Base-by-base conservation (phyloP, 2,888 invertebrate genomes). In the Ochropleura leucogaster region DNA sequence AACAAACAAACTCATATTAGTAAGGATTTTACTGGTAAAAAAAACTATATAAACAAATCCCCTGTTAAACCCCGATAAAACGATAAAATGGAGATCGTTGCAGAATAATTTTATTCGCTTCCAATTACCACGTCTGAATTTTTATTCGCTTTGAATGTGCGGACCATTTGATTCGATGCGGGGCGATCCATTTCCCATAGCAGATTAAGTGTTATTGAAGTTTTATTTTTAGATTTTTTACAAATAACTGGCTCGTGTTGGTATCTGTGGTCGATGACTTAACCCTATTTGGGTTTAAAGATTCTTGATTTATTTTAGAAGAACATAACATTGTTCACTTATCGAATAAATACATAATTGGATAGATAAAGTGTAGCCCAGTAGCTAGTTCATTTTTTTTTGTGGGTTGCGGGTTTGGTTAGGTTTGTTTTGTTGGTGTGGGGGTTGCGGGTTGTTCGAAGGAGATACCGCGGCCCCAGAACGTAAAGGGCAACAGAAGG, bases 121-220 rank as follows among this genome's bases (percentile, higher is more conserved):
- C 59, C 79, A 51, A 70, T 47, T 71, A 46, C 40, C 16, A 30
- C 42, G 60, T 42, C 53, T 71, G 75, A 71, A n/a, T 79, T 79
- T 57, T 79, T 60, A 79, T 79, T 79, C 14, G 60, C 42, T 71
- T 75, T 30, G 9, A 60, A 16, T 20, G 46, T 49, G 4, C 40
- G 20, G 71, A 12, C 42, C n/a, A 5, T 57, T 74, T 68, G 12
- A 53, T 44, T 62, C 12, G 62, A 62, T 14, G 62, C 3, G 62
- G 62, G 44, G 6, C 42, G n/a, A 44, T n/a, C 7, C 18, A 44
- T 62, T 44, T 62, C 62, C 44, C 44, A 44, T 4, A 16, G 62
- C 44, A 0, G 18, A 42, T 6, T 44, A 44, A 12, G n/a, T 60
- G 12, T 3, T 12, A n/a, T n/a, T 44, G 42, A 62, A 42, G 10